phyloP scores from a whole-genome alignment of 1,140 invertebrate genomes.

The Bombus pascuorum region DNA sequence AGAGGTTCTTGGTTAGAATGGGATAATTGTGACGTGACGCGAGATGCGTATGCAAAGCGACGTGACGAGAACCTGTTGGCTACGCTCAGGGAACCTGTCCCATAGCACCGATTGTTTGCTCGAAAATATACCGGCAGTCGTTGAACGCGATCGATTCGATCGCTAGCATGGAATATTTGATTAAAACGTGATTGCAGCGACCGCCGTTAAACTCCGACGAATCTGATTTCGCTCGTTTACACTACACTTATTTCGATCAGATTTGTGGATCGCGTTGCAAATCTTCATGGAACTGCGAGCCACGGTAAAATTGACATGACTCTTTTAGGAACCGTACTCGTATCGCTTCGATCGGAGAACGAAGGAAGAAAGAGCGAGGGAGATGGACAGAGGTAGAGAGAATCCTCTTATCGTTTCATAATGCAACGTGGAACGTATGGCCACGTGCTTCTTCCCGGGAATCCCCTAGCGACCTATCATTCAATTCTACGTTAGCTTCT shows the following conservation, averaged over 20 bases:
- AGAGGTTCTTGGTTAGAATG: no score
- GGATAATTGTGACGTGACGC: background rate
- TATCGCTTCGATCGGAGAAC: background rate
- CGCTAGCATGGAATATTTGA: background rate
- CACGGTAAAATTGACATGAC: no score
- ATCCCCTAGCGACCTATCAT: conserved; percentile 26
- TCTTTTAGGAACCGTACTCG: background rate
- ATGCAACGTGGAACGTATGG: background rate
- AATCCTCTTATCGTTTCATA: conserved; percentile 23
- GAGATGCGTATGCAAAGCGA: background rate
- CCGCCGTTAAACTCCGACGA: background rate
- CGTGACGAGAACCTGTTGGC: conserved; percentile 1
- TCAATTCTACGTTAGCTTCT: conserved; percentile 27
- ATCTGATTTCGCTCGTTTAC: background rate
- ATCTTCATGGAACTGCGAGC: no score
- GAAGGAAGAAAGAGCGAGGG: background rate
- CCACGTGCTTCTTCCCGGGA: background rate
- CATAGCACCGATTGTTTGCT: background rate
- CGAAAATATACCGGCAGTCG: background rate
- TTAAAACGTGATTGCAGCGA: background rate
- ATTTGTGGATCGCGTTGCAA: background rate
- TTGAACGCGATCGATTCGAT: background rate
- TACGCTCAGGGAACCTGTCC: no score
- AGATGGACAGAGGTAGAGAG: background rate
- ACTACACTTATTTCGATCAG: background rate